Base-by-base conservation (phyloP, 2,888 invertebrate genomes). In the Megamerina dolium region DNA sequence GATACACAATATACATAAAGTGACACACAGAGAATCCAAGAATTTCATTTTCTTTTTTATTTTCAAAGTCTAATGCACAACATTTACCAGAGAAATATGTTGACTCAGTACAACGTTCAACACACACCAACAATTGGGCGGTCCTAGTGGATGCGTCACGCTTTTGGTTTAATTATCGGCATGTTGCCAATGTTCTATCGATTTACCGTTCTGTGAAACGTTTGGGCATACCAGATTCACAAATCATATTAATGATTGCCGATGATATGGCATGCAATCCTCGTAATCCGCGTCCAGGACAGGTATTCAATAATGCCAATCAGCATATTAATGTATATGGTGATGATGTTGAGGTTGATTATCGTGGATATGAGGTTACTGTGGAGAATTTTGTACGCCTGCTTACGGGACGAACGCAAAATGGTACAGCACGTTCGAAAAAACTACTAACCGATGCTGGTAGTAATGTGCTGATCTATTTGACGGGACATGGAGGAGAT, bases 191-290 rank as follows among this genome's bases (percentile, higher is more conserved):
- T 71, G 97, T 97, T 0, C 73, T 99, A 14, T 99, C 97, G 0
- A 92, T 99, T 50, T 99, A 99, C 68, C 81, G 96, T 10, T 95
- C 95, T 66, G 95, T 99, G 1, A 99, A 99, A 72, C 78, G 97
- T 13, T 76, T 99, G 4, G 99, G 99, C n/a, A 97, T 99, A 57
- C 97, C 97, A 0, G 97, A 99, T 69, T 88, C 88, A 44, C 97
- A 97, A 71, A 99, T 99, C 43, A 97, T 99, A 53, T 73, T 99
- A 42, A 99, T 99, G 99, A 85, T 99, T 52, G 97, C 99, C 2
- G 99, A 99, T 72, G 97, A 99, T 65, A 97, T 99, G 94, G 97
- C 99, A 0, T 99, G 99, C 64, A 99, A 99, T 74, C 85, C 96
- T 0, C 76, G 99, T 50, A 99, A 99, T 74, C 97, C 99, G 0